These are phyloP conservation scores for Zoanthus sansibaricus DNA, from an alignment of 92 coral and sea anemone genomes.

Conservation along the genomic window DNA sequence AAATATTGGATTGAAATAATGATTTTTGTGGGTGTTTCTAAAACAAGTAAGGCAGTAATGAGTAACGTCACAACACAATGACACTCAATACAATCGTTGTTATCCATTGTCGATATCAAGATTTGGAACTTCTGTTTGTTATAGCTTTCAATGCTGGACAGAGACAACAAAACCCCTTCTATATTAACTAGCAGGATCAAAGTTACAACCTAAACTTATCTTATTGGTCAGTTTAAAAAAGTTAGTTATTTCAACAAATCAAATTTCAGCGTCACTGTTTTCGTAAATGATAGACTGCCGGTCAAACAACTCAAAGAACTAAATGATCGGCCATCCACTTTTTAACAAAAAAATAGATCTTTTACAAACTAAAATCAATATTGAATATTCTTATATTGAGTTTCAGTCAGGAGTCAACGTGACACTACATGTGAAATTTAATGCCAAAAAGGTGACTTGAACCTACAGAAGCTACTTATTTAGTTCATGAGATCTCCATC, in stretches of 20 bases:
- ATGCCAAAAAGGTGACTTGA: no score
- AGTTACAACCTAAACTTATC: neutral
- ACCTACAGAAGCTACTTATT: no score
- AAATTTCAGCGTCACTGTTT: neutral
- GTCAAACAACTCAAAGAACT: no score
- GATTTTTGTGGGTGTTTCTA: no score
- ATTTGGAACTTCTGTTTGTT: neutral
- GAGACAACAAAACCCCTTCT: neutral
- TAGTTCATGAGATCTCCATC: no score
- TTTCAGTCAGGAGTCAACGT: neutral
- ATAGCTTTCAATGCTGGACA: neutral
- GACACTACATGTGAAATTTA: no score
- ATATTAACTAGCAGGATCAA: neutral
- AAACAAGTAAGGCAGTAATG: no score
- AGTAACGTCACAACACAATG: neutral
- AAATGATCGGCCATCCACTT: no score
- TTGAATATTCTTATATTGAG: no score
- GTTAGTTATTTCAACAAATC: neutral
- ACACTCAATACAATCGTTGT: constrained; percentile 29
- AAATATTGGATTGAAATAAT: no score
- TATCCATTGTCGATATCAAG: neutral
- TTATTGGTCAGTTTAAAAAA: neutral
- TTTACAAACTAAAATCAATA: no score
- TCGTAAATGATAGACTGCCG: neutral
- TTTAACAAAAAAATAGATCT: no score